Percentiles rank a stretch among this genome's conserved stretches.
phyloP scores from a whole-genome alignment of 2,888 invertebrate genomes.

The Linyphia triangularis region DNA sequence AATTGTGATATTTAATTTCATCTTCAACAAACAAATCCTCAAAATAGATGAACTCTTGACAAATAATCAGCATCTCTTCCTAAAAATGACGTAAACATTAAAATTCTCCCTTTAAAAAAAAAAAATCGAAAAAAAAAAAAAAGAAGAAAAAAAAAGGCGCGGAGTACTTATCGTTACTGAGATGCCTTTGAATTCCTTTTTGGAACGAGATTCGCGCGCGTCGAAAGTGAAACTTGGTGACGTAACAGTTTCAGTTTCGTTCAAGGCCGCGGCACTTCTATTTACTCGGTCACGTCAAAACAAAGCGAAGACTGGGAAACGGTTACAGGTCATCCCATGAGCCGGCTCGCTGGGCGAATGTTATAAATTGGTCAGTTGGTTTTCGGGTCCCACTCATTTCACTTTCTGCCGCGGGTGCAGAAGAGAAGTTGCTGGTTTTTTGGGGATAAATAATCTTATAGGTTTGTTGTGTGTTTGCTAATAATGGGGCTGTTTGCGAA shows the following conservation, averaged over 20 bases:
- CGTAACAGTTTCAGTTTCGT: constrained; percentile 49
- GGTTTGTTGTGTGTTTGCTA: not conserved
- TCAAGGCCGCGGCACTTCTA: constrained; percentile 49
- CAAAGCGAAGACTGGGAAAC: constrained; percentile 15
- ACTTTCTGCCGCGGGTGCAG: constrained; percentile 5
- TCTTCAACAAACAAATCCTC: too few species aligned
- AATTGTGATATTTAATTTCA: too few species aligned
- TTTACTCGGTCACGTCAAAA: constrained; percentile 63
- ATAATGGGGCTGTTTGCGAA: constrained; percentile 35
- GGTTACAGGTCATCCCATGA: constrained; percentile 47
- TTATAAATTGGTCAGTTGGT: constrained; percentile 52
- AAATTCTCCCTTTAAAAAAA: too few species aligned
- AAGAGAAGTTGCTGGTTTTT: not conserved
- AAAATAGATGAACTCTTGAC: too few species aligned
- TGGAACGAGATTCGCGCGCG: not conserved
- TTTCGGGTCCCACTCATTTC: not conserved
- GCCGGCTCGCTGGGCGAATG: constrained; percentile 21
- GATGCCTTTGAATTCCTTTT: not conserved
- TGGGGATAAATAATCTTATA: not conserved
- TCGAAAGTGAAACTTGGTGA: constrained; percentile 5
- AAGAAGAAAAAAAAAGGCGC: not conserved
- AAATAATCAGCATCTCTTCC: too few species aligned
- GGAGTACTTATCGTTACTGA: not conserved
- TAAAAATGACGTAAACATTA: too few species aligned
- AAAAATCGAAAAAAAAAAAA: too few species aligned